phyloP scores from a whole-genome alignment of 2,797 vertebrate species.

The Phrynocephalus vlangalii region DNA sequence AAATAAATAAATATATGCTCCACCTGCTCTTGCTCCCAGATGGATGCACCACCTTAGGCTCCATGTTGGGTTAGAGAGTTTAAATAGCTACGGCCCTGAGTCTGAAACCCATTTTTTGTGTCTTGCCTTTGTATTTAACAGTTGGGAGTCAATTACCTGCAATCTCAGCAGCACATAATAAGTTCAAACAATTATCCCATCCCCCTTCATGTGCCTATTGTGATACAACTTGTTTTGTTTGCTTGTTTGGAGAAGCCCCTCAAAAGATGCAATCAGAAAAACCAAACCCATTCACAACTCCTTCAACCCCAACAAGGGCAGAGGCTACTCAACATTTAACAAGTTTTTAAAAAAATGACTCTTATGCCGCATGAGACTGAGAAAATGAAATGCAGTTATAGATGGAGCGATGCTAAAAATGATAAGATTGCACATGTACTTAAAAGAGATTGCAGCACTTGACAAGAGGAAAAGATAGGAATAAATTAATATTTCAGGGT shows the following conservation, averaged over 20 bases:
- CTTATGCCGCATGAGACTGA: neutral
- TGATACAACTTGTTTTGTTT: slow-evolving; percentile 1
- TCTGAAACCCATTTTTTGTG: too few relatives aligned
- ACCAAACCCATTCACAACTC: neutral
- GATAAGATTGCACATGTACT: neutral
- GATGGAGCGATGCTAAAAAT: neutral
- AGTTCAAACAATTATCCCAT: neutral
- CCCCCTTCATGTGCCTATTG: neutral
- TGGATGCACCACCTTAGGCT: too few relatives aligned
- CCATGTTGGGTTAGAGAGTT: too few relatives aligned
- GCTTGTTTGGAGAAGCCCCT: neutral
- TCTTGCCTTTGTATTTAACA: too few relatives aligned
- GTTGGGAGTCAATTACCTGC: neutral
- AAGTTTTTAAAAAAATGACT: slow-evolving; percentile 7
- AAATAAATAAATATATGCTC: too few relatives aligned
- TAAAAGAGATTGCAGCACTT: neutral
- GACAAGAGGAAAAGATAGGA: neutral
- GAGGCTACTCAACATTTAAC: neutral
- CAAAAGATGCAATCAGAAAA: neutral
- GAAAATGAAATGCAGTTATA: slow-evolving; percentile 13
- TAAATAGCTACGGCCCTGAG: too few relatives aligned
- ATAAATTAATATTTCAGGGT: neutral
- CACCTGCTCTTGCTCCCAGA: too few relatives aligned
- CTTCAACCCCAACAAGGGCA: slow-evolving; percentile 2
- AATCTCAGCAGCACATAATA: neutral